Evolutionary conservation across 2,113 vertebrate species (phyloP).

Genomic region (Tiliqua scincoides): DNA sequence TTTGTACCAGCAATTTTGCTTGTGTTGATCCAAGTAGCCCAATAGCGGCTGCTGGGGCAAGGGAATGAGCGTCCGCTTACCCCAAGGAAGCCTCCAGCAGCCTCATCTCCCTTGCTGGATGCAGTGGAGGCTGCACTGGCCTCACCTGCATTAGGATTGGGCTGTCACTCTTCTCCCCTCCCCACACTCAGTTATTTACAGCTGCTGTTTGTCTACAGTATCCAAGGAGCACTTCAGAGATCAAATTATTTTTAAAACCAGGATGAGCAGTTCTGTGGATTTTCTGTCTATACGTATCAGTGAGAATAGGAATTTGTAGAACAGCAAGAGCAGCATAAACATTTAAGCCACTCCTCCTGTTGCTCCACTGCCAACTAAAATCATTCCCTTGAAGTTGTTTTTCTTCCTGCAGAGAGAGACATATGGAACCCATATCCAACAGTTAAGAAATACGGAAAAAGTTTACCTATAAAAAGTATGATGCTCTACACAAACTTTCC

Average conservation of each 20-base stretch:
- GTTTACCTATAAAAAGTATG: constrained; percentile 98
- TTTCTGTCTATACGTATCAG: constrained; percentile 47
- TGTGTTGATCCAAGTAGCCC: no score
- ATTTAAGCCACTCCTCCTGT: neutral
- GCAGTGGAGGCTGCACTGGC: no score
- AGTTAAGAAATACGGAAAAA: neutral
- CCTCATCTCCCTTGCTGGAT: no score
- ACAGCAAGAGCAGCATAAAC: constrained; percentile 35
- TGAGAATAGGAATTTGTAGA: constrained; percentile 41
- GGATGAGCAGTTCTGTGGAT: constrained; percentile 49
- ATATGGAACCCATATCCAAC: neutral
- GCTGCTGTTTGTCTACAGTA: constrained; percentile 21
- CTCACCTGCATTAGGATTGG: no score
- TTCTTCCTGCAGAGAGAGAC: neutral
- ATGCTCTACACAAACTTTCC: constrained; percentile 99
- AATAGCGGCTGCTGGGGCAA: no score
- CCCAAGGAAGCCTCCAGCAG: no score
- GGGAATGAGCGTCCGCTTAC: no score
- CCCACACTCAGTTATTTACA: neutral
- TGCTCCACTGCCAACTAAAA: neutral
- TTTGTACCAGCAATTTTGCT: no score
- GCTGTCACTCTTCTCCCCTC: no score
- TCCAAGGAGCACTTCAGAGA: constrained; percentile 7
- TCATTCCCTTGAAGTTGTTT: neutral
- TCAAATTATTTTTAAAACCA: constrained; percentile 44